Base-by-base conservation (phyloP, 1,140 invertebrate genomes). In the Amphibalanus amphitrite region DNA sequence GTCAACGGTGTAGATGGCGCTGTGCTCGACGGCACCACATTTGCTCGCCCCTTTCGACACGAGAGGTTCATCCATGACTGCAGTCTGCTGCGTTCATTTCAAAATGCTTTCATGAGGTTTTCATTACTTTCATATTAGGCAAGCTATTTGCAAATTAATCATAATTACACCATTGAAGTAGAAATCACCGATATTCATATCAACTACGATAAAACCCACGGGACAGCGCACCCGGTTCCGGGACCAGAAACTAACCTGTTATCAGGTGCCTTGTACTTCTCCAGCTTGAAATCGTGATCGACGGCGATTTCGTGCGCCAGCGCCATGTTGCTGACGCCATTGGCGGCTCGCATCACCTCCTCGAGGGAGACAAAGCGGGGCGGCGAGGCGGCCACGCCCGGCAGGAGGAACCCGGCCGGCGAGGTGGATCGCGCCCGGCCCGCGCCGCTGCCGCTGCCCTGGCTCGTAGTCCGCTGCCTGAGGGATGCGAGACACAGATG, bases 251-350 rank as follows among this genome's bases (percentile, higher is more conserved):
- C 73, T 75, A 33, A 73, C 70, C 40, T 75, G 47, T 8, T 59
- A 23, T 59, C 85, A 75, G 89, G 86, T 20, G 87, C 87, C 75
- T 92, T 88, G 74, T 89, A 84, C 74, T 89, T 89, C 79, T 95
- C 86, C 69, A 98, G 78, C 76, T 90, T 88, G 77, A 97, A 98
- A 77, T 96, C 89, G 73, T 90, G 86, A 80, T 97, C 90, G 30
- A 97, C 86, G 13, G 92, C 93, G 75, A 98, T 97, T 82, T 98
- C 94, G 82, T 98, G 95, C 13, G 93, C 93, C 20, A 98, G 80
- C 28, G 88, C 88, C 93, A 97, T 96, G 77, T 97, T 94, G 75
- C 88, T 87, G 79, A 97, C 88, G 29, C 90, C 89, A 80, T 92
- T 90, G 0, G 92, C 88, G 69, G 92, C 91, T 78, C 89, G 88